Evolutionary conservation across 2,888 invertebrate genomes (phyloP).

Genomic region (Trissolcus japonicus): DNA sequence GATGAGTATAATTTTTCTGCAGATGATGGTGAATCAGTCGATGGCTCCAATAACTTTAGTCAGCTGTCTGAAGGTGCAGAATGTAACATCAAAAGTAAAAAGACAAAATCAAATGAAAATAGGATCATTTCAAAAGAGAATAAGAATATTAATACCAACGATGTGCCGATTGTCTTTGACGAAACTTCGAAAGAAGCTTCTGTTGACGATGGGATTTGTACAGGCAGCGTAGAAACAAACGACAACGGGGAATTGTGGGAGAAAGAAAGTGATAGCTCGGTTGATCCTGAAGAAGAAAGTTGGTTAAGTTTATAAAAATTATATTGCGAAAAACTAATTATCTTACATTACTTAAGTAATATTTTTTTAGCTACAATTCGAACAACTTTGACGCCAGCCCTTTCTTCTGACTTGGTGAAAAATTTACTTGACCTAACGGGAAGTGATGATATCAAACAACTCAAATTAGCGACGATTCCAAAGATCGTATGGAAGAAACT

Average conservation of each 20-base stretch:
- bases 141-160: no score
- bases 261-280: background rate
- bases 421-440: slow-evolving; percentile 62
- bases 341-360: background rate
- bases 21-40: no score
- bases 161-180: no score
- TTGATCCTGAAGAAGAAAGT: background rate
- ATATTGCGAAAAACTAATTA: background rate
- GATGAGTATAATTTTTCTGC: no score
- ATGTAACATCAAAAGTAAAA: no score
- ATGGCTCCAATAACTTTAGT: no score
- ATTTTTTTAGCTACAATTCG: background rate
- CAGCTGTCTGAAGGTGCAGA: no score
- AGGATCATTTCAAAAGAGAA: no score
- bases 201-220: no score
- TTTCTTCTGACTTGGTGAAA: slow-evolving; percentile 59
- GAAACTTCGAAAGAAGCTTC: no score
- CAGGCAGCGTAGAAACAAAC: no score
- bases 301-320: background rate
- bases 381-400: slow-evolving; percentile 12
- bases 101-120: no score
- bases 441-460: slow-evolving; percentile 61
- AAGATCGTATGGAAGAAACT: slow-evolving; percentile 63
- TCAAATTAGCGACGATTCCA: slow-evolving; percentile 66
- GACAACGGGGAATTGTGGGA: background rate